Evolutionary conservation across 2,113 vertebrate species (phyloP), one percentile per base, ranked within the genome.

Genomic region (Amblyornis subalaris): DNA sequence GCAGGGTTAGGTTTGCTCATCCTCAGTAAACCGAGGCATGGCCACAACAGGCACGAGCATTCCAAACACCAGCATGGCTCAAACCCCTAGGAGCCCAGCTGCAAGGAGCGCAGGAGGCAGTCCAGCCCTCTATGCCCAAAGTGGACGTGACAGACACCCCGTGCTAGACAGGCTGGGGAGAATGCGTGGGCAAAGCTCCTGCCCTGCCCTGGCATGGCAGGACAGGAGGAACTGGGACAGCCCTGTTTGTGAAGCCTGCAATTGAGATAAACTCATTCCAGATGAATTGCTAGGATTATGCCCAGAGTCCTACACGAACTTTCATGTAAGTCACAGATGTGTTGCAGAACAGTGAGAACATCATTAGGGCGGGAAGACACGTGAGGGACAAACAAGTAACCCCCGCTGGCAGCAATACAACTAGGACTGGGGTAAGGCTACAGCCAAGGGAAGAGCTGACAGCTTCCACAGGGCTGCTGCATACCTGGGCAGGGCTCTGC

Each of bases 21-120:
- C 4, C 0, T 15, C 35, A 42, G 31, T 23, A 57, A 70, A 14
- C 38, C 42, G 45, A 50, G 60, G 54, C 20, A 54, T 1, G 4
- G 62, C 28, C 20, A 40, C 1, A 22, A 55, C 7, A 60, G 50
- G 26, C 9, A 6, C 0, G 0, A 77, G n/a, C 3, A 1, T 50
- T 71, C 51, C 60, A 66, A 64, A 58, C 19, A 24, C 47, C 2
- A 33, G 31, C 1, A 3, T 4, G 26, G 38, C 64, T 84, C 51
- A 70, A 45, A 26, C 2, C 11, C 50, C n/a, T 17, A 5, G 5
- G 40, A 66, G 10, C 10, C 62, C 55, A 45, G 61, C 61, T 19
- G 14, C 29, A 54, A 45, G 53, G 31, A 57, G 51, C 5, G 2
- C 7, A 57, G 64, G 26, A 53, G 48, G 28, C 53, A 85, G 22